Base-by-base conservation (phyloP, 2,888 invertebrate genomes). In the Agrenia bidenticulata region DNA sequence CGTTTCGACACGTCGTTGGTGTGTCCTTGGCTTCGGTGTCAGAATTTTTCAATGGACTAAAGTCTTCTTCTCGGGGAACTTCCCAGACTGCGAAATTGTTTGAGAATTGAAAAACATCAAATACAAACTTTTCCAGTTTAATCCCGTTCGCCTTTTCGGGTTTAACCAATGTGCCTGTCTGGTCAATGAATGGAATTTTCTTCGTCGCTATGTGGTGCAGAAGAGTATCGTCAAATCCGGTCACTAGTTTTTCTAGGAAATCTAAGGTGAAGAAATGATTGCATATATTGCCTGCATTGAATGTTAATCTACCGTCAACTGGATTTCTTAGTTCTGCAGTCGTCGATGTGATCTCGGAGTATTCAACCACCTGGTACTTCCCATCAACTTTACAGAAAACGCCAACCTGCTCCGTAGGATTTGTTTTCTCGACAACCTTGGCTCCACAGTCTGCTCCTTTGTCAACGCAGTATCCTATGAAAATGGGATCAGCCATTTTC, bases 61-160 rank as follows among this genome's bases (percentile, higher is more conserved):
- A 99, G 80, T 99, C 99, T 66, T 91, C 89, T 74, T 91, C 89
- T 51, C 98, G 86, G 0, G 89, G 85, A 0, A 92, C 91, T 81
- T 97, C 94, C 87, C 95, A 91, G 9, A 93, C 92, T 13, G 90
- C 92, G 78, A 99, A 92, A 77, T 88, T 89, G 83, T 91, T 86
- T 0, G 96, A 88, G 80, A 92, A 94, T 78, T 90, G 90, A 78
- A 99, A 98, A 0, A 98, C 96, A 80, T 99, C 99, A 80, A 99
- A 99, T 11, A 99, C 91, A 79, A 99, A 99, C 80, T 98, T 99
- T 79, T 99, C 99, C 81, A 99, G 89, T 83, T 99, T 99, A 72
- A 98, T 93, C 11, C 98, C 99, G 77, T 99, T 99, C 0, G 93
- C 88, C 69, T 86, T 85, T 0, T 86, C 84, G 0, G 99, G 97